Base-by-base conservation (phyloP, 1,140 invertebrate species). In the Drosophila arizonae region DNA sequence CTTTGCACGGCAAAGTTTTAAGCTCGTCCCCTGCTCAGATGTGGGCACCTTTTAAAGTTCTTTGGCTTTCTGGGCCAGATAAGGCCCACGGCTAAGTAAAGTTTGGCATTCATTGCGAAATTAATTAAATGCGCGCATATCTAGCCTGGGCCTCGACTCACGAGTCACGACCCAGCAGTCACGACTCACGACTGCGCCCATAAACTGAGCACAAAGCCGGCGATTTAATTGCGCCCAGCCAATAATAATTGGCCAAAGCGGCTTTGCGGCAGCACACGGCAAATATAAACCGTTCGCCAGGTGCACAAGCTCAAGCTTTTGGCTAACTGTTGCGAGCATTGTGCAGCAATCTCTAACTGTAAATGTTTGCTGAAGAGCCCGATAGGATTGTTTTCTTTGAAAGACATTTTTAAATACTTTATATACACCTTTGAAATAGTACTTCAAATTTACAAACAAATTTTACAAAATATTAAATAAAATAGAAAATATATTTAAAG, bases 161-260 rank as follows among this genome's bases (percentile, higher is more conserved):
- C 13, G 54, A 56, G 43, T 41, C 63, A 52, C 62, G 6, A 46
- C 56, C 51, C 26, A 58, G 36, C 30, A 33, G 21, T 60, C 28
- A 8, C 26, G 63, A 10, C 11, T 30, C 24, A 43, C 41, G 41
- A 13, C 39, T 60, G 54, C 36, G 62, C 21, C 52, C 54, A 28
- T 28, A 39, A 13, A 50, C 2, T 13, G 28, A 30, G 4, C 52
- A 36, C 54, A 48, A 30, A 39, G 46, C 10, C 56, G 46, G 45
- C 57, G 62, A 68, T 61, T 73, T 73, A 73, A 73, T 57, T 69
- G 65, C 52, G 56, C 39, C 58, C 17, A 39, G 58, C 57, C 71
- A 73, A 62, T 69, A 73, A 69, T 73, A 73, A 73, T 73, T 73
- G 71, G 71, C 51, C 51, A 73, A 73, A 73, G 71, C 71, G 65